A percentile compares a stretch with the other conserved stretches of the same genome.
Evolutionary conservation across 2,888 invertebrate genomes (phyloP).

Genomic region (Cephus nigrinus): DNA sequence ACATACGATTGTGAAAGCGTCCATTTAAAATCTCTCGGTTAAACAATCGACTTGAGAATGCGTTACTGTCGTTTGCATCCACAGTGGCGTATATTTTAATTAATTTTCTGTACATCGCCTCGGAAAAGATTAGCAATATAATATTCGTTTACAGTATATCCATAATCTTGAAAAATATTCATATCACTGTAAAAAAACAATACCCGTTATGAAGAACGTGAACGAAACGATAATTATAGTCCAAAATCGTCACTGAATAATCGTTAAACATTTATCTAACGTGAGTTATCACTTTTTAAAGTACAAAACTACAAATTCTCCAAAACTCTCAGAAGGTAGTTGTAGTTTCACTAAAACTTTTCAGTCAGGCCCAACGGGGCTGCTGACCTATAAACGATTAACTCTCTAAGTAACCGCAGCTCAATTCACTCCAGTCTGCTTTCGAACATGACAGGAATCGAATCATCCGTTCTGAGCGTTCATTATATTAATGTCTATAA

Average conservation of each 20-base stretch:
- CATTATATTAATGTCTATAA: not conserved
- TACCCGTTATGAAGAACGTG: not conserved
- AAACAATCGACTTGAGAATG: not conserved
- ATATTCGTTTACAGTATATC: not conserved
- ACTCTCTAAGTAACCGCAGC: not conserved
- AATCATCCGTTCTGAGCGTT: not conserved
- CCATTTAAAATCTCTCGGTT: not conserved
- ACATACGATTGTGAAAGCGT: not conserved
- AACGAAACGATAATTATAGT: not conserved
- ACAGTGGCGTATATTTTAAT: not conserved
- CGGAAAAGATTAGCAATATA: not conserved
- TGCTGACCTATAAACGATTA: not conserved
- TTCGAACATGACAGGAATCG: not conserved
- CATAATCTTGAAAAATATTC: not conserved
- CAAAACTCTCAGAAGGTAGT: not conserved
- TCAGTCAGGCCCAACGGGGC: not conserved
- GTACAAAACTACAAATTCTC: not conserved
- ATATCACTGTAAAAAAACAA: not conserved
- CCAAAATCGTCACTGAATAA: not conserved
- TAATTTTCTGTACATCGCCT: not conserved
- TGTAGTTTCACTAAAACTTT: not conserved
- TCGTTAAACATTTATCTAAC: not conserved
- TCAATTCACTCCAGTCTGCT: not conserved
- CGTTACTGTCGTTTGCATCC: not conserved
- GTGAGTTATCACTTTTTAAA: not conserved